A percentile compares a stretch with the other conserved stretches of the same genome.
Evolutionary conservation across 2,888 invertebrate genomes (phyloP).

Genomic region (Drosophila lacicola): DNA sequence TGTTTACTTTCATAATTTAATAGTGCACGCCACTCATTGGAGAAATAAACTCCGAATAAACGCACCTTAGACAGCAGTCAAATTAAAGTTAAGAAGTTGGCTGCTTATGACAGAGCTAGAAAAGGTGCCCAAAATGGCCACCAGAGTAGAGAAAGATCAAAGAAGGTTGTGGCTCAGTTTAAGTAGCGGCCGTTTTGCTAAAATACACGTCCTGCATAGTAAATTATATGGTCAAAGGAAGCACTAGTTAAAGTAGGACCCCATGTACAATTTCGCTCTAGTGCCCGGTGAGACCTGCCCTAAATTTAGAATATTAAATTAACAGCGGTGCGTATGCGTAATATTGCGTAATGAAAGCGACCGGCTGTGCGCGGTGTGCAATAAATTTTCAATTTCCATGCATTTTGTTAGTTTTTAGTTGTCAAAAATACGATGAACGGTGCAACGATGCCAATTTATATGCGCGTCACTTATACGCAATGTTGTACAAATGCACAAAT

Average conservation of each 20-base stretch:
- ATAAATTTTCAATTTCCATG: conserved; percentile 73
- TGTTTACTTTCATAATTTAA: conserved; percentile 47
- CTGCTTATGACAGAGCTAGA: conserved; percentile 22
- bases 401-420: conserved; percentile 32
- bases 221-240: conserved; percentile 40
- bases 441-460: conserved; percentile 71
- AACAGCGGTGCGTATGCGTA: conserved; percentile 75
- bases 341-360: conserved; percentile 40
- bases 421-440: conserved; percentile 27
- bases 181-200: conserved; percentile 32
- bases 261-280: conserved; percentile 55
- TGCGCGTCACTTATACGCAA: conserved; percentile 68
- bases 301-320: conserved; percentile 72
- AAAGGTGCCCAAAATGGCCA: conserved; percentile 31
- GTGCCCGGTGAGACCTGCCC: conserved; percentile 18
- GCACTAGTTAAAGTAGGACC: conserved; percentile 1
- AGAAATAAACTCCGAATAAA: conserved; percentile 5
- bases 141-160: conserved; percentile 34
- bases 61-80: conserved; percentile 52
- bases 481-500: conserved; percentile 29
- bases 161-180: conserved; percentile 26
- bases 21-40: conserved; percentile 6
- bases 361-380: conserved; percentile 36
- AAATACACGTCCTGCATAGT: conserved; percentile 52
- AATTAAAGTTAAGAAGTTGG: conserved; percentile 42